Evolutionary conservation across 2,888 invertebrate genomes (phyloP), one percentile per base, ranked within the genome.

Genomic region (Formica aserva): DNA sequence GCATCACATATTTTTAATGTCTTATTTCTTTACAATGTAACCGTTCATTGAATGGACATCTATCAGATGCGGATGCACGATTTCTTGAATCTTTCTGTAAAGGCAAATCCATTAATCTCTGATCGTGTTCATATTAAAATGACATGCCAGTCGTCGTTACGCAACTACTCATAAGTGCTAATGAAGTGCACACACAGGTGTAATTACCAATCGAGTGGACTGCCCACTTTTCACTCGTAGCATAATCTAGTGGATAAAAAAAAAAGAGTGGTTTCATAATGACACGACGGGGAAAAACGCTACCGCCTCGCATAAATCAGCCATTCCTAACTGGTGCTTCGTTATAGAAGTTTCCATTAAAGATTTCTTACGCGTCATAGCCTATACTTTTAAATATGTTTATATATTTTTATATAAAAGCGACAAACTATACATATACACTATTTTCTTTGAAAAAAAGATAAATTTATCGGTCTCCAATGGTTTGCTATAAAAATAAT

Each of bases 101-200:
- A 91, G 81, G 85, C 77, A 87, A 87, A 86, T 91, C 86, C 92
- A 93, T 94, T 93, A 93, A 93, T 94, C 93, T 93, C 91, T 89
- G 89, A 91, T 91, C 90, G 91, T 91, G 89, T 91, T 91, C 90
- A 92, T 91, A 92, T 93, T 93, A 92, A 93, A 93, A 91, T 92
- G 91, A 92, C 92, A 92, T 88, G 88, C 89, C 89, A 85, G 88
- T 85, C 86, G 88, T 85, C 86, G 89, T 94, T 94, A 93, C 91
- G 93, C 92, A 94, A 94, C 90, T 85, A 89, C 82, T 85, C 88
- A 91, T 91, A 89, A 92, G 92, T 91, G 91, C 92, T 94, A 94
- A 94, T 94, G 93, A 94, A 94, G 94, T 93, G 93, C 92, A 93
- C 92, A 92, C 91, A 92, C 89, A 85, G 89, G 85, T 84, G 92